Base-by-base conservation (phyloP, 2,797 vertebrate genomes). In the Channallabes apus region DNA sequence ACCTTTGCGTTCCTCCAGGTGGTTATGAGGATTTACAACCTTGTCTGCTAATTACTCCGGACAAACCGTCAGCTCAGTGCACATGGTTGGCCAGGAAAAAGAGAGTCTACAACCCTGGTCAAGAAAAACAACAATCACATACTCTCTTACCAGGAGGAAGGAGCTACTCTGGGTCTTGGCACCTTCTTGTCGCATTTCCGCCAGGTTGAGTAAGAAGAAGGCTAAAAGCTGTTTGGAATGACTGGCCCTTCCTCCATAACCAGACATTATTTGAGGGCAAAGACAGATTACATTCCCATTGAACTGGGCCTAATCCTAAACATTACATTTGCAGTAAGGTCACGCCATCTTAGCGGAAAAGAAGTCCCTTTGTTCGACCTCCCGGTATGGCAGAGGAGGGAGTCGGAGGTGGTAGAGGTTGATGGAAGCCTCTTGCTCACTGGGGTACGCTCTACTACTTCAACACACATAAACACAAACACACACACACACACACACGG, bases 51-150 rank as follows among this genome's bases (percentile, higher is more conserved):
- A 92, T 92, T 91, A 90, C 84, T 89, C 93, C 93, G 94, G 95
- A 95, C 96, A 95, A 95, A 18, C 95, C 94, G 95, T 92, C 92
- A 94, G 94, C 92, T 94, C 91, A 94, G 94, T 93, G 95, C 96
- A 97, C 96, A 95, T 97, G 96, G 94, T 87, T 86, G 78, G 87
- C 83, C 89, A 64, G 38, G 41, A 83, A 68, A 24, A n/a, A n/a
- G 9, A 75, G 58, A 85, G 59, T 38, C 20, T 12, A 54, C 24
- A 77, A 88, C 89, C 75, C 90, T 51, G 9, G 18, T 15, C 62
- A 35, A 58, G 59, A 59, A 35, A 72, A 84, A 76, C 46, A 35
- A 41, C 69, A 73, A 51, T 24, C n/a, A 27, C 58, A 79, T 80
- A 35, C 56, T 51, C 11, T 20, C 29, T 73, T 65, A 29, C 35